Conservation (phyloP, 1,140 invertebrate genomes). For the Pectinophora gossypiella region DNA sequence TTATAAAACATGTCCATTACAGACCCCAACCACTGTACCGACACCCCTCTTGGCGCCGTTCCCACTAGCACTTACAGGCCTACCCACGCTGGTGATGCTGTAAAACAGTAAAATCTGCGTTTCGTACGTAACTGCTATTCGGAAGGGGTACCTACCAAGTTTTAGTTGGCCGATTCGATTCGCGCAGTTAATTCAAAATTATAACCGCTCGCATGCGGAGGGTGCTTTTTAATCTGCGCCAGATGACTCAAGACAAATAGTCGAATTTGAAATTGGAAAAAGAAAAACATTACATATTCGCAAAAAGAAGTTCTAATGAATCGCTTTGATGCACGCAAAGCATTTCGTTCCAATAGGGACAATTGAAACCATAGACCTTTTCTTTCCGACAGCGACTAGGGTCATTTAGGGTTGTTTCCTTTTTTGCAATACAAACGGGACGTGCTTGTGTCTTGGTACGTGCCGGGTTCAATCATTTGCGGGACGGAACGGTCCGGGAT, state of each 20-base stretch:
- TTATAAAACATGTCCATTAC: conserved; percentile 53
- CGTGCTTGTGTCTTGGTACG: not conserved
- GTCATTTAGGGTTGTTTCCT: too few relatives aligned
- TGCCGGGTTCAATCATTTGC: not conserved
- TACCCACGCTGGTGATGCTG: conserved; percentile 29
- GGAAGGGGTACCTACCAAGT: conserved; percentile 27
- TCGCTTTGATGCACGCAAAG: too few relatives aligned
- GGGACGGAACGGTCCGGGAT: not conserved
- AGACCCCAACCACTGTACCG: conserved; percentile 42
- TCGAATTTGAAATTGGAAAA: not conserved
- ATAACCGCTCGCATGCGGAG: conserved; percentile 34
- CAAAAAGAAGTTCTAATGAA: not conserved
- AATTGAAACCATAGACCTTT: too few relatives aligned
- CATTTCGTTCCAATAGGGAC: too few relatives aligned
- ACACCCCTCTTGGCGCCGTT: conserved; percentile 27
- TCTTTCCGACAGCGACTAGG: too few relatives aligned
- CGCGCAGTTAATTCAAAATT: conserved; percentile 71
- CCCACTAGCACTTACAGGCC: conserved; percentile 27
- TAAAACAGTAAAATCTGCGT: conserved; percentile 62
- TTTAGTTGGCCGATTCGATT: conserved; percentile 59
- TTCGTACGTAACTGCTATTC: conserved; percentile 10
- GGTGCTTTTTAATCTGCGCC: conserved; percentile 33
- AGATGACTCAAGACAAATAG: conserved; percentile 17
- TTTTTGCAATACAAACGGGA: not conserved
- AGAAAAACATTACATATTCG: too few relatives aligned